Base-by-base conservation (phyloP, 2,888 invertebrate species). In the Gastrophysa polygoni region DNA sequence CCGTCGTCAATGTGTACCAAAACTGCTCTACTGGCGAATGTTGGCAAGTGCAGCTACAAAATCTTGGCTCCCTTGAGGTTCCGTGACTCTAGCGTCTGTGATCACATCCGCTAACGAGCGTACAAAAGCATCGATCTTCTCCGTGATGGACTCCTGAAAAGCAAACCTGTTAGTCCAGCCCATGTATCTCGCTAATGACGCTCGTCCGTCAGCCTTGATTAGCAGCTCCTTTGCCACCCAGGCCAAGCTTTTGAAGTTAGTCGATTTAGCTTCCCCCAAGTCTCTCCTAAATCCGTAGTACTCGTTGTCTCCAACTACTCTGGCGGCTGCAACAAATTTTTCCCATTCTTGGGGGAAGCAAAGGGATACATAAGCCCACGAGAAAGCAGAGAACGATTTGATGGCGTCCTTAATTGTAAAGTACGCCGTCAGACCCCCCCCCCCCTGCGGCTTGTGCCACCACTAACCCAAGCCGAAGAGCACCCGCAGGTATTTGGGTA, bases 371-470 rank as follows among this genome's bases (percentile, higher is more conserved):
- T 32, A 32, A 2, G 32, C 8, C 32, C 32, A 32, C 21, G 16
- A 46, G 11, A 14, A 47, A 1, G 54, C 57, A 50, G 55, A 46
- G 16, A 61, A 51, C 20, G 10, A 44, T 21, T 61, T 60, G 17
- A 70, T 68, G 61, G 32, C 32, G 2, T 32, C 32, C 32, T 32
- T 32, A 11, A 32, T 32, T 8, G 32, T 32, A 10, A 32, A 8
- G 11, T 32, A 5, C 4, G 32, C 32, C 2, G 32, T 32, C 10
- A 32, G 8, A n/a, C n/a, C n/a, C n/a, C 2, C 32, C 32, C 2
- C 32, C 32, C 11, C 32, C 32, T 10, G 32, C 32, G 7, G 32
- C 32, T 11, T 32, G 32, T 2, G 32, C 32, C 11, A 32, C 32
- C 11, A 32, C 32, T 32, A 32, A 11, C 2, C 32, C 32, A 5